Conservation (phyloP, 2,888 invertebrate genomes). For the Cephus pygmeus region DNA sequence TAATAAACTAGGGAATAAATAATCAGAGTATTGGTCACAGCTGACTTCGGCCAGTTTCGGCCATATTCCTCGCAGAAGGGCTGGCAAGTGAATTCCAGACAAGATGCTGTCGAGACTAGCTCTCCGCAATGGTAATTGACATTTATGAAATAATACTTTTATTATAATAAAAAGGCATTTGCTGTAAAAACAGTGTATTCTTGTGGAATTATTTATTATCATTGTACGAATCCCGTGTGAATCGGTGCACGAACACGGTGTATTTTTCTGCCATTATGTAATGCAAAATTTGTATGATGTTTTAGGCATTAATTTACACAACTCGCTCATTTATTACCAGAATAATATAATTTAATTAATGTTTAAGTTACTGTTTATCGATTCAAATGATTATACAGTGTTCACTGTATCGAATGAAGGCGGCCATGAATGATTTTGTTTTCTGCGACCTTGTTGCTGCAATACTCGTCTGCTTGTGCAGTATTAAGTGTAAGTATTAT, state of each 20-base stretch:
- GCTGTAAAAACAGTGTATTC: not conserved
- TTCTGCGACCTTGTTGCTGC: not conserved
- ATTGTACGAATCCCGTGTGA: not conserved
- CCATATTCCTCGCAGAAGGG: not conserved
- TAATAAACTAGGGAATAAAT: not conserved
- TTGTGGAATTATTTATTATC: conserved; percentile 4
- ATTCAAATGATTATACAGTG: conserved; percentile 2
- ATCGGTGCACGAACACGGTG: not conserved
- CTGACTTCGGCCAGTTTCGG: not conserved
- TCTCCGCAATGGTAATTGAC: conserved; percentile 52
- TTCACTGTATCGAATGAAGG: not conserved
- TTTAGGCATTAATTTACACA: not conserved
- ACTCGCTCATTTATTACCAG: conserved; percentile 2
- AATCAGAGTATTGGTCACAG: not conserved
- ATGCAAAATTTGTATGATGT: conserved; percentile 27
- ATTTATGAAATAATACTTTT: conserved; percentile 6
- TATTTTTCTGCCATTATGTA: conserved; percentile 43
- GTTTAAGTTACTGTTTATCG: not conserved
- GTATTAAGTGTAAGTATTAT: not conserved
- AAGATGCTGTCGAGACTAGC: conserved; percentile 59
- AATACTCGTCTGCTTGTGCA: not conserved
- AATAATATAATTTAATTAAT: not conserved
- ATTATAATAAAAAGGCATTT: conserved; percentile 14
- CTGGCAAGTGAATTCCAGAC: conserved; percentile 22
- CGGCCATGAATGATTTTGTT: not conserved